Evolutionary conservation across 64 coral and sea anemone species (phyloP).

Genomic region (Stichodactyla mertensii): DNA sequence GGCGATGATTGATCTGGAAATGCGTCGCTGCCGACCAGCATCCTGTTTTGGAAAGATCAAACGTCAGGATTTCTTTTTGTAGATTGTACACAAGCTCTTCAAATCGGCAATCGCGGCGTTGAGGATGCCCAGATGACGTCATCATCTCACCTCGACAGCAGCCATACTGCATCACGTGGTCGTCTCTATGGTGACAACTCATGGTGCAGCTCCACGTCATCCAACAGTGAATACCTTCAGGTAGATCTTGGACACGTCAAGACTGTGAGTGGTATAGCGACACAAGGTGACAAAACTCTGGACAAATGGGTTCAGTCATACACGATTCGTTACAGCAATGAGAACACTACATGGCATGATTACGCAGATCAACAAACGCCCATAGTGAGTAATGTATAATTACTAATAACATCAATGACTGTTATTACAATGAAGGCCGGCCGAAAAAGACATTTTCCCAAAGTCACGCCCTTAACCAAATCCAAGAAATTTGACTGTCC

Average conservation of each 20-base stretch:
- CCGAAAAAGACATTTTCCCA: too few species aligned
- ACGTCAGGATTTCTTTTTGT: background rate
- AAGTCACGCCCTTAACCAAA: too few species aligned
- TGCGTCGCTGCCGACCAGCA: too few species aligned
- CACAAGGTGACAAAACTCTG: constrained; percentile 21
- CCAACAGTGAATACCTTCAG: background rate
- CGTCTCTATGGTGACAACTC: background rate
- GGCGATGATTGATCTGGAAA: too few species aligned
- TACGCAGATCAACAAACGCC: background rate
- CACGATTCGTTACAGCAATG: constrained; percentile 15
- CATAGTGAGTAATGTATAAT: background rate
- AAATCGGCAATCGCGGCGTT: background rate
- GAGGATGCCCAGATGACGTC: background rate
- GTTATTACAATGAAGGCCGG: too few species aligned
- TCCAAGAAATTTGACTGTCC: too few species aligned
- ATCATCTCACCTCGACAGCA: background rate
- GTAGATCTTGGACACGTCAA: constrained; percentile 14
- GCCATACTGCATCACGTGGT: background rate
- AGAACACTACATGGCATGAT: constrained; percentile 6
- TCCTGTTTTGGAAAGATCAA: too few species aligned
- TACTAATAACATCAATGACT: too few species aligned
- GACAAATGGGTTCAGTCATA: constrained; percentile 16
- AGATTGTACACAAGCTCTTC: background rate
- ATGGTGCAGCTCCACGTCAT: background rate
- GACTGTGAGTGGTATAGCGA: constrained; percentile 33